Percentiles rank a stretch among this genome's conserved stretches.
Conservation (phyloP, 2,888 invertebrate species). For the Sycophila texana region DNA sequence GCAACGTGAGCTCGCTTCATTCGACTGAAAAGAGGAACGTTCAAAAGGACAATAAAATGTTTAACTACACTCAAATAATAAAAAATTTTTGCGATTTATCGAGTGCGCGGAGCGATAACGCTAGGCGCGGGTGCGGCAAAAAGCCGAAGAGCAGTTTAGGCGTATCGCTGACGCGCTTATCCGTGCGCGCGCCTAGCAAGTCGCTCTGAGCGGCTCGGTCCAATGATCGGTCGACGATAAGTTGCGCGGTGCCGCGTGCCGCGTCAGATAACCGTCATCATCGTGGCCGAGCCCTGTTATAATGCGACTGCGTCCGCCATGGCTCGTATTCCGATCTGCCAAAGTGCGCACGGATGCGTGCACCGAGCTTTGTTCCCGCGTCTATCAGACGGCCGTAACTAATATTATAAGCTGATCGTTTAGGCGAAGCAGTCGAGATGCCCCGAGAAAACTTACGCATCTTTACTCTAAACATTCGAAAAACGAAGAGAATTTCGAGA, state of each 20-base stretch:
- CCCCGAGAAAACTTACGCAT: no score
- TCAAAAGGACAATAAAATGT: no score
- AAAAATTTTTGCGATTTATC: no score
- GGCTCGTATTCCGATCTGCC: no score
- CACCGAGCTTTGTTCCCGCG: neutral
- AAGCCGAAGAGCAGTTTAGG: neutral
- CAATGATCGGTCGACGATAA: neutral
- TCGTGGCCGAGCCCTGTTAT: neutral
- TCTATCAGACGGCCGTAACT: neutral
- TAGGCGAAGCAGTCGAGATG: neutral
- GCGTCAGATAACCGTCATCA: conserved; percentile 26
- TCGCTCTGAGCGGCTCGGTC: neutral
- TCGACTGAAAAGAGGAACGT: neutral
- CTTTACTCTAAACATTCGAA: no score
- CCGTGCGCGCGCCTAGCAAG: neutral
- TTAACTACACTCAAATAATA: no score
- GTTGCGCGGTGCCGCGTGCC: conserved; percentile 5
- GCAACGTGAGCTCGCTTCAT: no score
- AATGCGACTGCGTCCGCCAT: no score
- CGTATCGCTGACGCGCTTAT: conserved; percentile 11
- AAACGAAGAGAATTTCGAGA: no score
- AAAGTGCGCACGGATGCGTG: neutral
- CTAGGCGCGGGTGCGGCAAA: neutral
- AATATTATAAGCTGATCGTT: neutral
- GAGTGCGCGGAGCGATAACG: no score